These are phyloP conservation scores for Capitella teleta DNA, from an alignment of 1,140 invertebrate genomes.

Conservation along the genomic window DNA sequence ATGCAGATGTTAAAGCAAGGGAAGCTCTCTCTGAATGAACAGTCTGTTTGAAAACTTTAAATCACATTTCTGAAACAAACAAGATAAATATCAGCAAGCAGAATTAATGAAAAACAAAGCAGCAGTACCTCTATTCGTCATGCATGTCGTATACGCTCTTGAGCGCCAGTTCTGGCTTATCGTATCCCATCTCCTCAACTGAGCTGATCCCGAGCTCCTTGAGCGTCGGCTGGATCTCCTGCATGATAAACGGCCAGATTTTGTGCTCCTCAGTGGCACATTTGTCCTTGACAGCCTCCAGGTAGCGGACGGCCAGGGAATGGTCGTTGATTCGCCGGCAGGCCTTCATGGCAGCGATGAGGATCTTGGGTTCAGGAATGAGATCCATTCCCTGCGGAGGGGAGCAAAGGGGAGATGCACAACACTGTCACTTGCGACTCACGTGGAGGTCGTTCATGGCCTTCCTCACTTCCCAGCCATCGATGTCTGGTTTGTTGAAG, in stretches of 20 bases:
- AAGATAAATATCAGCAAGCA: no score
- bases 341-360: slow-evolving; percentile 81
- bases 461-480: slow-evolving; percentile 90
- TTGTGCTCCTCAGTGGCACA: slow-evolving; percentile 65
- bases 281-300: slow-evolving; percentile 84
- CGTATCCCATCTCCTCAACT: slow-evolving; percentile 89
- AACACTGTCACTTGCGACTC: slow-evolving; percentile 12
- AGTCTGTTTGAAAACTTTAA: no score
- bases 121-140: no score
- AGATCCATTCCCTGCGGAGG: slow-evolving; percentile 67
- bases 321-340: slow-evolving; percentile 89
- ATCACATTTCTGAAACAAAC: no score
- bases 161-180: slow-evolving; percentile 77
- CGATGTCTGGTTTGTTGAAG: slow-evolving; percentile 81
- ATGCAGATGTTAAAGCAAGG: no score
- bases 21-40: no score
- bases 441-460: slow-evolving; percentile 28
- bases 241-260: slow-evolving; percentile 83
- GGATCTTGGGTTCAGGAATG: slow-evolving; percentile 87
- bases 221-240: slow-evolving; percentile 86
- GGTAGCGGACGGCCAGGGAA: slow-evolving; percentile 77
- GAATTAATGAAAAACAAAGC: no score
- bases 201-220: slow-evolving; percentile 87
- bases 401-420: slow-evolving; percentile 14
- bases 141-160: slow-evolving; percentile 10